Evolutionary conservation across 2,888 invertebrate genomes (phyloP).

Genomic region (Drosophila niveifrons): DNA sequence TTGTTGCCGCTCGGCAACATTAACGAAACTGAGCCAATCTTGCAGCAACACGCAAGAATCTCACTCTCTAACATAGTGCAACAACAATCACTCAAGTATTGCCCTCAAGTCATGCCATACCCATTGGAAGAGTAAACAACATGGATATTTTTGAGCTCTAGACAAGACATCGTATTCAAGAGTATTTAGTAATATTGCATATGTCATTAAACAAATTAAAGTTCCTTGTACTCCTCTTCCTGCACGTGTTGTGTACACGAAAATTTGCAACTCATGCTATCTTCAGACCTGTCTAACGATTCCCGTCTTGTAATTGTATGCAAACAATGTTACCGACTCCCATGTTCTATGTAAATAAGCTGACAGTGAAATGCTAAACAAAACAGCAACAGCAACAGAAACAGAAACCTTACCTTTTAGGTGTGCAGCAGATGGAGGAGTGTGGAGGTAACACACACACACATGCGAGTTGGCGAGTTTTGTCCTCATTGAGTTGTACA

Average conservation of each 20-base stretch:
- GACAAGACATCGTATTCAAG: neutral
- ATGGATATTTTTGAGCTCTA: neutral
- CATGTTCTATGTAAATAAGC: slow-evolving; percentile 81
- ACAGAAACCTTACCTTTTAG: slow-evolving; percentile 50
- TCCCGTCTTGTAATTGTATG: slow-evolving; percentile 72
- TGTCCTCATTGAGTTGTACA: slow-evolving; percentile 17
- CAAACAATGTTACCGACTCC: slow-evolving; percentile 75
- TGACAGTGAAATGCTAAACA: slow-evolving; percentile 70
- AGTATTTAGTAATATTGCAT: neutral
- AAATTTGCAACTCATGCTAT: slow-evolving; percentile 9
- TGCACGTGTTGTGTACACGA: neutral
- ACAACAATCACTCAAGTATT: slow-evolving; percentile 37
- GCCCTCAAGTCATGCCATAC: slow-evolving; percentile 15
- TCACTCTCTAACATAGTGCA: slow-evolving; percentile 3
- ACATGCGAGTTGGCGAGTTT: slow-evolving; percentile 17
- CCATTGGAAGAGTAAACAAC: neutral
- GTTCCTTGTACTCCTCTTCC: slow-evolving; percentile 2
- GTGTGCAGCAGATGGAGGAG: neutral
- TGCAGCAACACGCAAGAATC: slow-evolving; percentile 46
- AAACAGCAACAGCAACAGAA: slow-evolving; percentile 40
- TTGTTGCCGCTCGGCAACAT: slow-evolving; percentile 40
- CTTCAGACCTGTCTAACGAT: slow-evolving; percentile 8
- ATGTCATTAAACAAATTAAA: slow-evolving; percentile 15
- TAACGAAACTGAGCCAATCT: slow-evolving; percentile 43
- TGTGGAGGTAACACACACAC: neutral